Conservation (phyloP, 2,888 invertebrate species). For the Rhimphoctona megacephalus region DNA sequence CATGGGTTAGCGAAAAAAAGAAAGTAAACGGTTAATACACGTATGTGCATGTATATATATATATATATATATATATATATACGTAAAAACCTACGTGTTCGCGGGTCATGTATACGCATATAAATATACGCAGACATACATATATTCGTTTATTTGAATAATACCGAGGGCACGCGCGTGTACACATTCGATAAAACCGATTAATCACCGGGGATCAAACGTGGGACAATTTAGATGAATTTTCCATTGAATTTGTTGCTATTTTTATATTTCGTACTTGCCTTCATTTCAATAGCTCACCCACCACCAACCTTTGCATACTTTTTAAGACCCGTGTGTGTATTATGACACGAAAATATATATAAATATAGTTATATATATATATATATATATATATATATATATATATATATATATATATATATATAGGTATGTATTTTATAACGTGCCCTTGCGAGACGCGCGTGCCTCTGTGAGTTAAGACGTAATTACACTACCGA, state of each 20-base stretch:
- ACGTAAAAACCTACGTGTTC: slow-evolving; percentile 43
- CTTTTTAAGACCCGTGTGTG: slow-evolving; percentile 26
- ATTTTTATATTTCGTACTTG: slow-evolving; percentile 47
- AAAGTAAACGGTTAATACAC: slow-evolving; percentile 60
- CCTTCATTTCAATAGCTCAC: slow-evolving; percentile 49
- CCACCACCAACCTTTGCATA: slow-evolving; percentile 58
- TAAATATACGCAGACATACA: slow-evolving; percentile 46
- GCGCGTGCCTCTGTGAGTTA: slow-evolving; percentile 78
- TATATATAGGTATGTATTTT: slow-evolving; percentile 46
- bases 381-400: slow-evolving; percentile 48
- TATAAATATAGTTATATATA: slow-evolving; percentile 1
- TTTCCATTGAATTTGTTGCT: neutral
- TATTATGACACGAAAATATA: slow-evolving; percentile 12
- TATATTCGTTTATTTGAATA: slow-evolving; percentile 43
- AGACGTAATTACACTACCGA: slow-evolving; percentile 83
- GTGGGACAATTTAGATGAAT: neutral
- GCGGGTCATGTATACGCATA: slow-evolving; percentile 32
- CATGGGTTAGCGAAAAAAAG: slow-evolving; percentile 82
- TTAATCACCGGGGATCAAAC: slow-evolving; percentile 16
- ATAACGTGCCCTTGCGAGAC: slow-evolving; percentile 64
- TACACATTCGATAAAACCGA: slow-evolving; percentile 38
- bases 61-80: slow-evolving; percentile 4
- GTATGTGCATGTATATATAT: neutral
- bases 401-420: neutral
- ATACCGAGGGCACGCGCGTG: slow-evolving; percentile 62